These are phyloP conservation scores for Falcaria lacertinaria DNA, from an alignment of 2,888 invertebrate genomes.

Conservation along the genomic window DNA sequence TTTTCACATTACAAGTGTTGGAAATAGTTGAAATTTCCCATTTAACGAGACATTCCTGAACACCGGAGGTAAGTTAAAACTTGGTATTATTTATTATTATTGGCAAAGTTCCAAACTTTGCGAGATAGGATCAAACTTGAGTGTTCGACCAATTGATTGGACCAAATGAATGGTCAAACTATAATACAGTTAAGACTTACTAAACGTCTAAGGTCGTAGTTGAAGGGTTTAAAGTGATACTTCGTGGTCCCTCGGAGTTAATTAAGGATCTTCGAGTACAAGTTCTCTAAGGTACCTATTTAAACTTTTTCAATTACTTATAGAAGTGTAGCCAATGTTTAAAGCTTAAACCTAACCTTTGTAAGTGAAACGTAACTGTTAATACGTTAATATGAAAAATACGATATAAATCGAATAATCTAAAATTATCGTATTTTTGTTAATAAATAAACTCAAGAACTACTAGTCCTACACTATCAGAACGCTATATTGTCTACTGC, in stretches of 20 bases:
- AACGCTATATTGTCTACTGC: too few species aligned
- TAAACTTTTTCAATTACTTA: too few species aligned
- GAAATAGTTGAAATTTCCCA: neutral
- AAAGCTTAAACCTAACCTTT: too few species aligned
- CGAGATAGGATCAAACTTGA: conserved; percentile 4
- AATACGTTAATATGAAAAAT: too few species aligned
- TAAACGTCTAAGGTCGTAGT: neutral
- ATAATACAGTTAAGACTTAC: conserved; percentile 1
- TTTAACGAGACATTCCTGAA: neutral
- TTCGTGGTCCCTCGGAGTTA: conserved; percentile 5
- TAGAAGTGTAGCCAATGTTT: too few species aligned
- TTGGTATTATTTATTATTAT: conserved; percentile 11
- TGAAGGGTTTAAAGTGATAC: neutral
- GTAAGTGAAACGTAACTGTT: too few species aligned
- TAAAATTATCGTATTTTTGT: too few species aligned
- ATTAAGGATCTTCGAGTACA: too few species aligned
- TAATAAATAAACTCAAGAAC: too few species aligned
- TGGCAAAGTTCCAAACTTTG: conserved; percentile 9
- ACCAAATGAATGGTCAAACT: neutral
- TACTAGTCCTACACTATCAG: too few species aligned
- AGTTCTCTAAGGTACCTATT: too few species aligned
- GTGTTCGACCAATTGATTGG: conserved; percentile 2
- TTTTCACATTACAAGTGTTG: neutral
- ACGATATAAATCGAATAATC: too few species aligned
- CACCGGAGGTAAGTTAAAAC: neutral